Conservation (phyloP, 2,797 vertebrate species). For the Galaxias olidus region DNA sequence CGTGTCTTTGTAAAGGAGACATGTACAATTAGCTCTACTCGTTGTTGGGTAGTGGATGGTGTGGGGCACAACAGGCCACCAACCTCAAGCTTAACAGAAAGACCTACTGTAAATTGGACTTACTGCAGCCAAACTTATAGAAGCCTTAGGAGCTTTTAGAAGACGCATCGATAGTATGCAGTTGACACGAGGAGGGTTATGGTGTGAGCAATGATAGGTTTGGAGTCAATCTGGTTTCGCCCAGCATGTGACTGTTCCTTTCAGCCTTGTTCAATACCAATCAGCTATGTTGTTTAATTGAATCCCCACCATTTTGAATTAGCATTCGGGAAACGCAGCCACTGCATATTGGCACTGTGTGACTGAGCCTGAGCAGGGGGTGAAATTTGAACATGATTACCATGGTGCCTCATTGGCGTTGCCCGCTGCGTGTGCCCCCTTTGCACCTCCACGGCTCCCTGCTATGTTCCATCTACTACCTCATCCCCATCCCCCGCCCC, state of each 20-base stretch:
- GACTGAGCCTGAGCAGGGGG: constrained; percentile 14
- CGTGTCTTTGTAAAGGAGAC: constrained; percentile 10
- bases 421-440: constrained; percentile 15
- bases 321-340: constrained; percentile 35
- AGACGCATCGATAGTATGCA: neutral
- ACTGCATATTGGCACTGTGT: constrained; percentile 22
- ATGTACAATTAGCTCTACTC: constrained; percentile 21
- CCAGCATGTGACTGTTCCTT: constrained; percentile 41
- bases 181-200: constrained; percentile 15
- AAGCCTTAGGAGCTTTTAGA: neutral
- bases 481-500: constrained; percentile 1
- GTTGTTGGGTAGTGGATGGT: constrained; percentile 2
- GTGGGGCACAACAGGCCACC: constrained; percentile 10
- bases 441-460: constrained; percentile 3
- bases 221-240: constrained; percentile 22
- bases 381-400: constrained; percentile 48
- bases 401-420: constrained; percentile 33
- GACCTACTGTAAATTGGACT: neutral
- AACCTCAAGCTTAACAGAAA: neutral
- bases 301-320: constrained; percentile 43
- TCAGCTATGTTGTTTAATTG: constrained; percentile 42
- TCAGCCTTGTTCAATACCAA: constrained; percentile 43
- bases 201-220: constrained; percentile 11
- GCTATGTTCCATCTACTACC: neutral
- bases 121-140: neutral